Base-by-base conservation (phyloP, 2,113 vertebrate genomes). In the Vidua chalybeata region DNA sequence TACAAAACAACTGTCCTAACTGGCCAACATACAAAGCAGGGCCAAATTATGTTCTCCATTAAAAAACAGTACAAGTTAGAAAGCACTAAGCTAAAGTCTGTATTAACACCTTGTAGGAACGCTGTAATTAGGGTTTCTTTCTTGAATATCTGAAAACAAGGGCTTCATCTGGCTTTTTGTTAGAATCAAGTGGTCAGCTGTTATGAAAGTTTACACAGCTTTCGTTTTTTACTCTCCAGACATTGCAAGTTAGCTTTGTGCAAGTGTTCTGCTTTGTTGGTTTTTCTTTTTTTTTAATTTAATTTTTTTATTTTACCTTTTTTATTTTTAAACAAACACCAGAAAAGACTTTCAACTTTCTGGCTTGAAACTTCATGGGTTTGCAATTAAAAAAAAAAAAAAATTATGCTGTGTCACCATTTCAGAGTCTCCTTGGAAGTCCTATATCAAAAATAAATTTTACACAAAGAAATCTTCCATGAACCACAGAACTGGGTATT, bases 261-360 rank as follows among this genome's bases (percentile, higher is more conserved):
- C 1, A 41, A 7, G 5, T 59, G 31, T 21, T 63, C 1, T 74
- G 33, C 13, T 64, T 54, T 35, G 18, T 27, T 49, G 7, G 19
- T 80, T 55, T 39, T 37, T 11, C 2, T 33, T 33, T 66, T 20
- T 41, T 41, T 39, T 31, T 41, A 5, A 16, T 43, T 43, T 41
- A n/a, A 39, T 39, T 39, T 43, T 17, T n/a, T 3, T 26, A 3
- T 45, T 14, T 3, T n/a, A n/a, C n/a, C n/a, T n/a, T n/a, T 1
- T 33, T 61, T n/a, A 13, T 39, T 41, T 78, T 63, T 37, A 49
- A 63, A 68, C 1, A 61, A 73, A 39, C 11, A 46, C 5, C 4
- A 71, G 13, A 13, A 64, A 84, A 54, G 3, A 5, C 8, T 15
- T 54, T 67, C 23, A n/a, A n/a, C n/a, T n/a, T n/a, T n/a, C n/a